A percentile compares a stretch with the other conserved stretches of the same genome.
These are phyloP conservation scores for Discoglossus pictus DNA, from an alignment of 2,797 vertebrate genomes.

Conservation along the genomic window DNA sequence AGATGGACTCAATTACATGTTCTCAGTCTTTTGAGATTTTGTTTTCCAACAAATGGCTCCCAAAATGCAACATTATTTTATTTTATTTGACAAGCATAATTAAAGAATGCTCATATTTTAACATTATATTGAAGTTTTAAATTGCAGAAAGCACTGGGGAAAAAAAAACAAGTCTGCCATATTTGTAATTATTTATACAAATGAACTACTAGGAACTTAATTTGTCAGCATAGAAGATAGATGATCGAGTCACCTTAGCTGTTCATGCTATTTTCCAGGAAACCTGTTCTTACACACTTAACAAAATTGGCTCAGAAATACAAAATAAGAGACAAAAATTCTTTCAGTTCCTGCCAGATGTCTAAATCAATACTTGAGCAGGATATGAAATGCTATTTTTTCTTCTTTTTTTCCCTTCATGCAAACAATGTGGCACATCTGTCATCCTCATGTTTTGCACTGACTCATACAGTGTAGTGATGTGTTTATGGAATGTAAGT, in stretches of 20 bases:
- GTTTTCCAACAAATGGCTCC: too few relatives aligned
- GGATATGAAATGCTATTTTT: conserved; percentile 33
- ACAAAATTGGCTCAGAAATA: conserved; percentile 49
- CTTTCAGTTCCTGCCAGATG: conserved; percentile 56
- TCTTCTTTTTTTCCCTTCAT: conserved; percentile 38
- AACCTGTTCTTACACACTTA: conserved; percentile 41
- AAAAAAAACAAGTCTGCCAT: not conserved
- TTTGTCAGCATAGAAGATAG: conserved; percentile 41
- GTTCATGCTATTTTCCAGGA: conserved; percentile 52
- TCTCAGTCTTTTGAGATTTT: too few relatives aligned
- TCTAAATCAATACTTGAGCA: conserved; percentile 51
- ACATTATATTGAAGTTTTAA: not conserved
- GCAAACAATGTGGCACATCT: conserved; percentile 42
- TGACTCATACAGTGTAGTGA: conserved; percentile 2
- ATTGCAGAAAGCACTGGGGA: not conserved
- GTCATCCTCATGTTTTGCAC: conserved; percentile 33
- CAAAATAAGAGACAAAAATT: conserved; percentile 52
- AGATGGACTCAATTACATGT: too few relatives aligned
- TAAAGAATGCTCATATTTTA: not conserved
- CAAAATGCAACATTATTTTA: not conserved
- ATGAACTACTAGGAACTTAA: conserved; percentile 16
- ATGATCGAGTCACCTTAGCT: conserved; percentile 39
- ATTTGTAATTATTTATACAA: conserved; percentile 33
- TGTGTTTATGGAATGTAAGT: not conserved
- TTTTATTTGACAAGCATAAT: not conserved